Evolutionary conservation across 2,113 vertebrate species (phyloP), one percentile per base, ranked within the genome.

Genomic region (Nothocercus nigrocapillus): DNA sequence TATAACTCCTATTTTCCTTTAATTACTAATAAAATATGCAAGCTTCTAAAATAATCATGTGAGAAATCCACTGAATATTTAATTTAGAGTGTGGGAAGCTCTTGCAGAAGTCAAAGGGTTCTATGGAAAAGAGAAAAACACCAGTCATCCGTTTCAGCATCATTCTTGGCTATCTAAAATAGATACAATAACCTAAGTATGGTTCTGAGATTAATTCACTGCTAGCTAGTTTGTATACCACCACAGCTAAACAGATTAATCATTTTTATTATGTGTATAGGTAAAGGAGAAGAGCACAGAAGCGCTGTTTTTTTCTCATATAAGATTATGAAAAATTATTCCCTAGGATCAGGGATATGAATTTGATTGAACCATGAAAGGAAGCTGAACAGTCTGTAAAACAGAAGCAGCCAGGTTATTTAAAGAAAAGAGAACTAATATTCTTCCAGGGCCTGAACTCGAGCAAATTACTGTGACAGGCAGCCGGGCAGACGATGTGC

Each of bases 21-120:
- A 61, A 45, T 78, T 68, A 24, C 87, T 72, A 51, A 75, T 88
- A 88, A 94, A 91, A 90, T 83, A 93, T 68, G 80, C 90, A 84
- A 91, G 14, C 19, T 20, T 78, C 47, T 94, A 72, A 91, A 93
- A 94, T 70, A 90, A 84, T 78, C 51, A 73, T 85, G 69, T 64
- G 58, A 93, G 69, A 66, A 94, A 88, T 38, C 70, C 75, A 5
- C 24, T 82, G 80, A 77, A 75, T 88, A n/a, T 96, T 88, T 85
- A 64, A 89, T 93, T 44, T 16, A 16, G 14, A 86, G 44, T 53
- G 66, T 88, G 90, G 62, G 82, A 81, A 91, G 77, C 59, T 58
- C 49, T 25, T 83, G 24, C 54, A 25, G 45, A 63, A 58, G 70
- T 34, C 70, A 64, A 91, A 90, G 85, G 68, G 87, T 25, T 70